Conservation (phyloP, 2,113 vertebrate species). For the Vidua chalybeata region DNA sequence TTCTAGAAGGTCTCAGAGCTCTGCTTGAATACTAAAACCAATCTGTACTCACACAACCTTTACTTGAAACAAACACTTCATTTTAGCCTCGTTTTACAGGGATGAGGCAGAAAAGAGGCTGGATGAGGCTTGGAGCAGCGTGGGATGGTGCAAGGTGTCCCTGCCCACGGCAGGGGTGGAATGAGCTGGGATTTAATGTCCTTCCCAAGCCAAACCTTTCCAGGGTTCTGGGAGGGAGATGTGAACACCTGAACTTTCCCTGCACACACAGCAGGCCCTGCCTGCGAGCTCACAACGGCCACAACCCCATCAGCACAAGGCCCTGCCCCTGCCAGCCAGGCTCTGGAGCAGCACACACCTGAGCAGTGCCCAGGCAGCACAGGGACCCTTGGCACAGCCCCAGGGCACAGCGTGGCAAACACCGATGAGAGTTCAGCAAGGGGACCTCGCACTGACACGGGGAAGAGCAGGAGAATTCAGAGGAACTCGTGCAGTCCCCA, state of each 20-base stretch:
- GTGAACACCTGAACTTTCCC: fast-evolving
- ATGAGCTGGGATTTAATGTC: not conserved
- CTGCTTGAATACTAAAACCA: not conserved
- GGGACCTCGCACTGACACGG: fast-evolving
- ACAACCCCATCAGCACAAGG: fast-evolving
- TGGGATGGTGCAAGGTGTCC: not conserved
- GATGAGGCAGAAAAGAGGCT: not conserved
- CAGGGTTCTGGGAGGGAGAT: fast-evolving
- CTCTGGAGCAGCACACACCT: not conserved
- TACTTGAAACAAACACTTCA: not conserved
- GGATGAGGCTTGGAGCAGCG: not conserved
- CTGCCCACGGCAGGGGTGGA: not conserved
- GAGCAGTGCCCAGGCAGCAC: not conserved
- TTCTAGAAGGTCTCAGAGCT: not conserved
- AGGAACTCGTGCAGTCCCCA: not conserved
- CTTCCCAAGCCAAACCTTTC: not conserved
- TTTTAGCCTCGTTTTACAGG: not conserved
- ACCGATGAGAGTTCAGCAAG: fast-evolving
- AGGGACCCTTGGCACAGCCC: fast-evolving
- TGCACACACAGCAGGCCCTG: fast-evolving
- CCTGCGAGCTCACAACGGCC: fast-evolving
- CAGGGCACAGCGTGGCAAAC: fast-evolving
- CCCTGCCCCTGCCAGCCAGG: no score
- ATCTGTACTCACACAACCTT: not conserved
- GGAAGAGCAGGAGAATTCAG: fast-evolving